Conservation (phyloP, 2,113 vertebrate species). For the Xiphias gladius region DNA sequence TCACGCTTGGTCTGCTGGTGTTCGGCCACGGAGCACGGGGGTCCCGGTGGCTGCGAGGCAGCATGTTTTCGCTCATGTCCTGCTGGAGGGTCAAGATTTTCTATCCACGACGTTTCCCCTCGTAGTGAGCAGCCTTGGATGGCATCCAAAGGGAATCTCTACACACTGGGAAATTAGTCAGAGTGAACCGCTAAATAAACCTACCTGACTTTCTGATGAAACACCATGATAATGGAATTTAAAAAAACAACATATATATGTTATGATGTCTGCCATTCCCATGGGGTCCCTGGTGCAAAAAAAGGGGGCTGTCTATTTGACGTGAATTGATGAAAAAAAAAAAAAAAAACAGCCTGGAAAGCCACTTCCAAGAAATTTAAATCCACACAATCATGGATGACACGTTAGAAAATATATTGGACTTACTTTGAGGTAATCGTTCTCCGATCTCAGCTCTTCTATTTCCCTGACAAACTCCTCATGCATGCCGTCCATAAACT, state of each 20-base stretch:
- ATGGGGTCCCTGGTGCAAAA: neutral
- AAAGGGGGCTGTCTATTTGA: no score
- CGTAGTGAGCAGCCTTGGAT: conserved; percentile 41
- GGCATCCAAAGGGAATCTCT: conserved; percentile 31
- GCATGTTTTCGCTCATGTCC: conserved; percentile 34
- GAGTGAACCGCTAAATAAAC: conserved; percentile 7
- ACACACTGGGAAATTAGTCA: conserved; percentile 19
- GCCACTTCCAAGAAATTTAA: neutral
- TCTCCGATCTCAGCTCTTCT: conserved; percentile 96
- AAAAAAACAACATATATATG: neutral
- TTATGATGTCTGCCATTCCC: neutral
- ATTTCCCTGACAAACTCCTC: conserved; percentile 93
- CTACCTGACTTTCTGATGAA: neutral
- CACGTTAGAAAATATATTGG: neutral
- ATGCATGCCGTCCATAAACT: conserved; percentile 91
- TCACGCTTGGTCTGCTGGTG: neutral
- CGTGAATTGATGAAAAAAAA: no score
- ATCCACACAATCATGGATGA: neutral
- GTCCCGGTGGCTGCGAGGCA: neutral
- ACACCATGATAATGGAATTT: neutral
- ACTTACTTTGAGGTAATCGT: conserved; percentile 98
- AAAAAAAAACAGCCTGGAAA: neutral
- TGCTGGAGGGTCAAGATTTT: conserved; percentile 7
- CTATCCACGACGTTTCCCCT: conserved; percentile 26
- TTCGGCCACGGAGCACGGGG: no score